Base-by-base conservation (phyloP, 2,113 vertebrate species). In the Phoxinus phoxinus region DNA sequence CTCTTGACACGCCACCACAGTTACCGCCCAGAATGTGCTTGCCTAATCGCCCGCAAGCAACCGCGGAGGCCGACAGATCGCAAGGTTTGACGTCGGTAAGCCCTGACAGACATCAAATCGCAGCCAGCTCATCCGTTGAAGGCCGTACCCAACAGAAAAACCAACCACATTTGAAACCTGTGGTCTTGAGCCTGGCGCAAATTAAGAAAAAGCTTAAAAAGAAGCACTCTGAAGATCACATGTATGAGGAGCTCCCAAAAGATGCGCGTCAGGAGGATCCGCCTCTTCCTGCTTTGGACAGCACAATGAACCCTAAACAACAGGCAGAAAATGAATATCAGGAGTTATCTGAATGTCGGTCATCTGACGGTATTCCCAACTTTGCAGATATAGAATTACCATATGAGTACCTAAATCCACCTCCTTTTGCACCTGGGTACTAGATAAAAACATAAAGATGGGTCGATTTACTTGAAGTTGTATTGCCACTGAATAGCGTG, bases 191-290 rank as follows among this genome's bases (percentile, higher is more conserved):
- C 85, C 77, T 94, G 2, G 91, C 85, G 67, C 90, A 89, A 69
- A 75, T 93, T 12, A 94, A 88, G 84, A 95, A 90, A 84, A 94
- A 89, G 84, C 89, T 93, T 15, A 87, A 91, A 46, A 92, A 89
- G 81, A 93, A 85, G 71, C 90, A 19, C 0, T 69, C 59, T 0
- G 84, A 90, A 63, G 89, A 93, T 32, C 75, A 76, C 23, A 71
- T 69, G 0, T 32, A 67, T 11, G 19, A 85, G 61, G 90, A 93
- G 76, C 86, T 90, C 61, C 10, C 32, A 5, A 2, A 81, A 6
- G 6, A 41, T 19, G 86, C 53, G 25, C 53, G 61, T 44, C 35
- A 46, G 44, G 32, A 78, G 3, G 37, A 53, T 15, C 35, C 7
- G 13, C 17, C 63, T 17, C 1, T 32, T 35, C 9, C 46, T 17